Percentiles rank a stretch among this genome's conserved stretches.
Conservation (phyloP, 2,113 vertebrate genomes). For the Calyptomena viridis region DNA sequence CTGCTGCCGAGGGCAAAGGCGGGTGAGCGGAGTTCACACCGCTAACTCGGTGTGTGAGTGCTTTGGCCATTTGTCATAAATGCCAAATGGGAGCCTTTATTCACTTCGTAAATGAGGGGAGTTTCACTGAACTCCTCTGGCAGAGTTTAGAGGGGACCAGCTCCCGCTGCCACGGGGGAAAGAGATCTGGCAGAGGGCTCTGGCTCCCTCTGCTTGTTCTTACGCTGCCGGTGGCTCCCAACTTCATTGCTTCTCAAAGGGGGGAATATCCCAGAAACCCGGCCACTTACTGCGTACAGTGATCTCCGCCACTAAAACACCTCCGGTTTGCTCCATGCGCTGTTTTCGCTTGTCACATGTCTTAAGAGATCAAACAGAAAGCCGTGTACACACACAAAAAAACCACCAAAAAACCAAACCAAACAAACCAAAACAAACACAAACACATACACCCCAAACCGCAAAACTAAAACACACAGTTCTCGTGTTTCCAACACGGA, state of each 20-base stretch:
- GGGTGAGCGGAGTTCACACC: background rate
- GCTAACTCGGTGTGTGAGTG: background rate
- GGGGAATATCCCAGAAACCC: background rate
- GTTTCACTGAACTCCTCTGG: background rate
- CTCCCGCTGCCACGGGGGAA: accelerated
- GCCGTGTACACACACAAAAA: background rate
- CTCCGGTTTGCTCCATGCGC: constrained; percentile 78
- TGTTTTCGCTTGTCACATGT: constrained; percentile 74
- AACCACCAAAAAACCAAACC: no score
- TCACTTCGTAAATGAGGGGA: no score
- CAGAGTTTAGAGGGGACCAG: background rate
- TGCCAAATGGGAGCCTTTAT: background rate
- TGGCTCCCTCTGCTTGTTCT: background rate
- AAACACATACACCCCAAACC: no score
- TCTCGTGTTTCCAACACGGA: background rate
- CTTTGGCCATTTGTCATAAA: background rate
- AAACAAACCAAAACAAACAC: no score
- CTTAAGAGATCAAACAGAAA: constrained; percentile 52
- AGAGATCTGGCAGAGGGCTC: background rate
- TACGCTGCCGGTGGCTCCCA: accelerated
- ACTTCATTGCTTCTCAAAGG: background rate
- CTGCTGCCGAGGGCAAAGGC: background rate
- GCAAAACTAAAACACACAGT: no score
- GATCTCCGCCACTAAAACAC: constrained; percentile 87
- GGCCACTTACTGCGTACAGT: constrained; percentile 79